Evolutionary conservation across 2,113 vertebrate species (phyloP).

Genomic region (Malurus cyaneus): DNA sequence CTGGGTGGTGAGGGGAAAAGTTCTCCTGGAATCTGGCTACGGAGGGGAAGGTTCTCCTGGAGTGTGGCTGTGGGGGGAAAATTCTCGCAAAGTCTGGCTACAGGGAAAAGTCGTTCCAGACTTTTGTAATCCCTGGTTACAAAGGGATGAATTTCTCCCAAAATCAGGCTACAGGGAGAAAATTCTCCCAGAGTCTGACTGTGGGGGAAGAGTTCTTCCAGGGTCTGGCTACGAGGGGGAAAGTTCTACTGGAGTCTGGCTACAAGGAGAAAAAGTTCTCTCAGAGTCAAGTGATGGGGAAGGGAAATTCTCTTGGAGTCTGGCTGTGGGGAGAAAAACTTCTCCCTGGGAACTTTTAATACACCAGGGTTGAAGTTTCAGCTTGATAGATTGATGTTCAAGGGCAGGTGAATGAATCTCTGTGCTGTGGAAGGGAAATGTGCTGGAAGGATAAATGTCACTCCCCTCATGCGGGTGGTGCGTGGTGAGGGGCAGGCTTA

Average conservation of each 20-base stretch:
- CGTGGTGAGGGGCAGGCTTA: background rate
- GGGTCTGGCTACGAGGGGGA: background rate
- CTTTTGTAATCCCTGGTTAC: background rate
- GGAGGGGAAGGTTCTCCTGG: background rate
- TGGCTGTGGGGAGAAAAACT: background rate
- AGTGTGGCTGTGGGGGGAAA: background rate
- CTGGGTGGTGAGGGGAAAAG: background rate
- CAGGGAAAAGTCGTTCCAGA: fast-evolving
- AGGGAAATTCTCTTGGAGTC: background rate
- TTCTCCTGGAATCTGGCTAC: background rate
- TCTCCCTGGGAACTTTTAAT: background rate
- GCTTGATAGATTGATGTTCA: fast-evolving
- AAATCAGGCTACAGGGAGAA: background rate
- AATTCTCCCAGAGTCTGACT: background rate
- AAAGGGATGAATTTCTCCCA: background rate
- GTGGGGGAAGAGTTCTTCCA: background rate
- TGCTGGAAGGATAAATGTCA: fast-evolving
- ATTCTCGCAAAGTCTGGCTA: background rate
- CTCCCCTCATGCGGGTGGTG: fast-evolving
- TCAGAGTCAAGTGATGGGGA: too few species aligned
- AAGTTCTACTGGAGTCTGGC: background rate
- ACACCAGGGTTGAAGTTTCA: fast-evolving
- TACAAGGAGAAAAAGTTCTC: background rate
- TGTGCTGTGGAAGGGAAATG: background rate
- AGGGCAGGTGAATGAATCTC: fast-evolving